A percentile compares a stretch with the other conserved stretches of the same genome.
phyloP scores from a whole-genome alignment of 92 coral and sea anemone genomes.

The Siderastrea siderea region DNA sequence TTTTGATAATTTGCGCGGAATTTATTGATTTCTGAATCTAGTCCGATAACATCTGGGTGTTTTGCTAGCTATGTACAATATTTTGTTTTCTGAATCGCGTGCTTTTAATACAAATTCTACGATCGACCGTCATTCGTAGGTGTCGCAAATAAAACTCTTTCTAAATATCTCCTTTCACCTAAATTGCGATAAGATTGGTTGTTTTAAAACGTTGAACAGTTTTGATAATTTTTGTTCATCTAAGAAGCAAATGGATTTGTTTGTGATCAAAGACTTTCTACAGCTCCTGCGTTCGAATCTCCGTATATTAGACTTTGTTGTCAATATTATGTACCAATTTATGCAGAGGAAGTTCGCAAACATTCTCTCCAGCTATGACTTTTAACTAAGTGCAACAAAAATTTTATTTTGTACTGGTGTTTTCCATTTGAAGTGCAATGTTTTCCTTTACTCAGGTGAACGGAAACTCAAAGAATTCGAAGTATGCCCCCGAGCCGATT shows the following conservation, averaged over 20 bases:
- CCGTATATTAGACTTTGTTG: not conserved
- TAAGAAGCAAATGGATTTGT: not conserved
- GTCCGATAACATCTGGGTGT: constrained; percentile 20
- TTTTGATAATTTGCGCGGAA: constrained; percentile 21
- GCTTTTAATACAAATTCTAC: not conserved
- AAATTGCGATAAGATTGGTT: not conserved
- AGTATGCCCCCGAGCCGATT: not conserved
- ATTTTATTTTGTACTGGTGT: not conserved
- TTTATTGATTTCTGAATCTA: not conserved
- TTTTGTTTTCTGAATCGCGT: not conserved
- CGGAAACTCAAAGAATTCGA: constrained; percentile 30
- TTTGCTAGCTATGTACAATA: constrained; percentile 10
- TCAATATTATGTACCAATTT: not conserved
- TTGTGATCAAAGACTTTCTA: not conserved
- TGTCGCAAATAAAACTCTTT: not conserved
- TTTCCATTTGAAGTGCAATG: not conserved
- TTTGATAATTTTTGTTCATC: not conserved
- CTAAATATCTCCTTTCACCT: not conserved
- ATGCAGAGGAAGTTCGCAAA: not conserved
- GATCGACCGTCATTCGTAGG: not conserved
- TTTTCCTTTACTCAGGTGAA: constrained; percentile 8
- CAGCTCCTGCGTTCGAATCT: not conserved
- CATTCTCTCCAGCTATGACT: not conserved
- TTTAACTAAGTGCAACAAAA: not conserved
- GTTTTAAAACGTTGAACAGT: not conserved